phyloP scores from a whole-genome alignment of 2,797 vertebrate genomes.

The Cuculus canorus region DNA sequence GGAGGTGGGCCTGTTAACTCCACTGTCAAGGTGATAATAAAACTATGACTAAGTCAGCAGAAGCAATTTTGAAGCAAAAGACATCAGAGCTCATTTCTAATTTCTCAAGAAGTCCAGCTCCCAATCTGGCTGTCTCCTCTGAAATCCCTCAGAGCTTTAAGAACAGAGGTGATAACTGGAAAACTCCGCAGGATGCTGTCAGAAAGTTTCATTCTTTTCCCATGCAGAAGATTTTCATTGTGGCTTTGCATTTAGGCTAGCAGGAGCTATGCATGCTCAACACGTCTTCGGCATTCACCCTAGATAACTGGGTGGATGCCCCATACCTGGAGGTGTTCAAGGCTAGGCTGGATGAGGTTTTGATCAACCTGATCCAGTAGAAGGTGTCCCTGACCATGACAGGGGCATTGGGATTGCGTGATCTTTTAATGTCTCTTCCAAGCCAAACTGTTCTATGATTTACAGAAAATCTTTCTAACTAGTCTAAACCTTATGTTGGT shows the following conservation, averaged over 20 bases:
- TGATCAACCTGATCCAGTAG: too few species aligned
- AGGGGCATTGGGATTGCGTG: too few species aligned
- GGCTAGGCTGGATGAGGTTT: too few species aligned
- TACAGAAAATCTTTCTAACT: not conserved
- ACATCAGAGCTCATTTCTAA: not conserved
- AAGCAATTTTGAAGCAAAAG: not conserved
- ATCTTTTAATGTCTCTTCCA: too few species aligned
- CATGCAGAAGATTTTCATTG: not conserved
- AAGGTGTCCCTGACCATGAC: too few species aligned
- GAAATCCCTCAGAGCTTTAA: not conserved
- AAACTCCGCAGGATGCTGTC: not conserved
- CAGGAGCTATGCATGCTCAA: not conserved
- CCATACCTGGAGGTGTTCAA: too few species aligned
- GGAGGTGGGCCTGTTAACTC: not conserved
- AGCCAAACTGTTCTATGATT: not conserved
- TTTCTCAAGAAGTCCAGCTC: not conserved
- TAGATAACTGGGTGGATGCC: not conserved
- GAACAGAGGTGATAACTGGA: not conserved
- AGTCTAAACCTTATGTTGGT: not conserved
- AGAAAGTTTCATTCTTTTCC: not conserved
- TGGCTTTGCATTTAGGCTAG: not conserved
- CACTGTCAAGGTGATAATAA: not conserved
- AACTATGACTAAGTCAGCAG: conserved; percentile 4
- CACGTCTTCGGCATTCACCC: not conserved
- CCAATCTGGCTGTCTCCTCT: not conserved